Conservation (phyloP, 2,888 invertebrate genomes). For the Mellilla xanthometata region DNA sequence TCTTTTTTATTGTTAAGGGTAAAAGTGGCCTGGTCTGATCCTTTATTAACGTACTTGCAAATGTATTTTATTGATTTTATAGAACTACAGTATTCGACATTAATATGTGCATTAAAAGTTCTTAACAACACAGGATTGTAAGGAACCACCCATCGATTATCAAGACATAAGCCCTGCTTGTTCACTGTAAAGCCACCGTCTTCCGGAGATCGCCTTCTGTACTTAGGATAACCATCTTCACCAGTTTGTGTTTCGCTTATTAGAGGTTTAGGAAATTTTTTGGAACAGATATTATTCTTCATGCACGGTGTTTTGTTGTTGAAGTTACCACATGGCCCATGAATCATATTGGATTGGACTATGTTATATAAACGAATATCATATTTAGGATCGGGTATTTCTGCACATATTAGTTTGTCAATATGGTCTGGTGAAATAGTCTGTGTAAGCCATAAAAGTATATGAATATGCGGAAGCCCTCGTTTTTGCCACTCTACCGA, state of each 20-base stretch:
- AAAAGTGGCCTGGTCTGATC: neutral
- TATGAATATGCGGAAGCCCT: slow-evolving; percentile 1
- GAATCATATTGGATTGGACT: neutral
- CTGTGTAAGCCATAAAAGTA: neutral
- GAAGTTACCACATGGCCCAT: neutral
- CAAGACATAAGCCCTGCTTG: neutral
- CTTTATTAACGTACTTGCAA: no score
- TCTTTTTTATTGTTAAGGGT: neutral
- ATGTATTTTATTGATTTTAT: no score
- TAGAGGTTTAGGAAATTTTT: neutral
- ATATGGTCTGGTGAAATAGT: neutral
- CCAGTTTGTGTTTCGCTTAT: neutral
- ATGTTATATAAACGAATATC: neutral
- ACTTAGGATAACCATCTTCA: neutral
- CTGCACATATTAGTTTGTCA: neutral
- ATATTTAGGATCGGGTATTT: neutral
- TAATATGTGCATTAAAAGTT: neutral
- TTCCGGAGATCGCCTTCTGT: neutral
- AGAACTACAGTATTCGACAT: neutral
- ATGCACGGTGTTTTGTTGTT: neutral
- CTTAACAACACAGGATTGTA: neutral
- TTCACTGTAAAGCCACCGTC: neutral
- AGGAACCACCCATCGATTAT: neutral
- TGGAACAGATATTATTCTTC: neutral
- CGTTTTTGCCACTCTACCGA: slow-evolving; percentile 4